These are phyloP conservation scores for Metacarcinus magister DNA, from an alignment of 2,888 invertebrate genomes.

Conservation along the genomic window DNA sequence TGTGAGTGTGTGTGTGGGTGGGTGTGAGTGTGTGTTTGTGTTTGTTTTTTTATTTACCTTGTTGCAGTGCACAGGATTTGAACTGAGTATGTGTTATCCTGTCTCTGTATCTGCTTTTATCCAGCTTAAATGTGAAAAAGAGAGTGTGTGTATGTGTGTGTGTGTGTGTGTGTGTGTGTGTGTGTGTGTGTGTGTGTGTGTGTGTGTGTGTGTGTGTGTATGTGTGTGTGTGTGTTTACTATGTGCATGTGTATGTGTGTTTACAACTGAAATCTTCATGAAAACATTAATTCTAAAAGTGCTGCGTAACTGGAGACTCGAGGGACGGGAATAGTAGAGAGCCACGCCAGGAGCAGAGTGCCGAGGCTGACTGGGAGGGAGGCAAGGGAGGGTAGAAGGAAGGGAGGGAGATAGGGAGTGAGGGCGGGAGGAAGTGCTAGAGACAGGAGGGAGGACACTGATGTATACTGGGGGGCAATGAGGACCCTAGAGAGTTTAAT, in stretches of 20 bases:
- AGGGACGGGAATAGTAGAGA: not conserved
- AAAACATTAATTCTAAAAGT: constrained; percentile 11
- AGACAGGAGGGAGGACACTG: constrained; percentile 26
- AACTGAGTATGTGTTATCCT: too few species aligned
- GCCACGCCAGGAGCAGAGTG: not conserved
- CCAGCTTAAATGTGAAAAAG: too few species aligned
- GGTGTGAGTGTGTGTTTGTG: not conserved
- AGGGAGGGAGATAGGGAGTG: not conserved
- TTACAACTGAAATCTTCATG: not conserved
- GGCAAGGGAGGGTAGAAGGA: not conserved
- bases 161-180: too few species aligned
- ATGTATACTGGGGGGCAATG: constrained; percentile 11
- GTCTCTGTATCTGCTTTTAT: too few species aligned
- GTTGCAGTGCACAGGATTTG: too few species aligned
- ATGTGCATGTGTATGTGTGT: not conserved
- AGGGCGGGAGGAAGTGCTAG: not conserved
- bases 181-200: not conserved
- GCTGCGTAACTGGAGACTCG: constrained; percentile 26
- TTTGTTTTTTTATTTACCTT: not conserved
- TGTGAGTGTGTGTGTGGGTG: too few species aligned
- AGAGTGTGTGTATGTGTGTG: too few species aligned
- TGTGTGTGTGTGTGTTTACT: not conserved
- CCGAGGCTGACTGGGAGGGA: not conserved
- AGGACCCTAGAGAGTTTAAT: not conserved
- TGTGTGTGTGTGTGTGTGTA: not conserved